phyloP scores from a whole-genome alignment of 2,888 invertebrate genomes.

The Agrochola lota region DNA sequence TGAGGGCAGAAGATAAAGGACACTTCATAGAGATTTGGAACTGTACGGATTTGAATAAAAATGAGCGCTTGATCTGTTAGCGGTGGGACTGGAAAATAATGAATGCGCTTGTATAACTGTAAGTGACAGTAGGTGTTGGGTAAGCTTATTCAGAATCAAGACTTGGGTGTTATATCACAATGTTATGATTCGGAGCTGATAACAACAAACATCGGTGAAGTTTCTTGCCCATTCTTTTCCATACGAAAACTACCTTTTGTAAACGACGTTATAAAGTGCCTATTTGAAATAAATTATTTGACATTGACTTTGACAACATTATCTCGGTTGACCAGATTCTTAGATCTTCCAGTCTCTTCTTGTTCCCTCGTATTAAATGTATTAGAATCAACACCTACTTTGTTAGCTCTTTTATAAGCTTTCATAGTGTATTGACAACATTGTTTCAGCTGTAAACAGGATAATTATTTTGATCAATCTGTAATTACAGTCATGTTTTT shows the following conservation, averaged over 20 bases:
- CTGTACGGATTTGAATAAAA: slow-evolving; percentile 48
- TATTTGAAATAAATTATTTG: too few species aligned
- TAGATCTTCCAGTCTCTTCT: too few species aligned
- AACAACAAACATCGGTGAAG: too few species aligned
- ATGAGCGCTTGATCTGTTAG: background rate
- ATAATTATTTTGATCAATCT: background rate
- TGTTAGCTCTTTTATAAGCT: background rate
- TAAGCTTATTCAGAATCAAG: background rate
- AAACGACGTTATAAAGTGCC: too few species aligned
- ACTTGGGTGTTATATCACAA: background rate
- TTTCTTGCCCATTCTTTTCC: too few species aligned
- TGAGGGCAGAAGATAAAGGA: slow-evolving; percentile 64
- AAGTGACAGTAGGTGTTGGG: background rate
- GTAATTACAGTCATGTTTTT: too few species aligned
- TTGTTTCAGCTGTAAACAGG: background rate
- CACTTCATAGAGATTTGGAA: slow-evolving; percentile 43
- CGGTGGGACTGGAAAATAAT: background rate
- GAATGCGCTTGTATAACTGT: background rate
- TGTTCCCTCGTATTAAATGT: background rate
- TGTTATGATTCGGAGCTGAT: background rate
- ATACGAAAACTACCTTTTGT: too few species aligned
- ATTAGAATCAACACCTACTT: background rate
- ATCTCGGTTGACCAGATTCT: background rate
- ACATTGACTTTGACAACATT: too few species aligned
- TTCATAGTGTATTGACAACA: background rate